phyloP scores from a whole-genome alignment of 2,113 vertebrate genomes.

The Corythaixoides concolor region DNA sequence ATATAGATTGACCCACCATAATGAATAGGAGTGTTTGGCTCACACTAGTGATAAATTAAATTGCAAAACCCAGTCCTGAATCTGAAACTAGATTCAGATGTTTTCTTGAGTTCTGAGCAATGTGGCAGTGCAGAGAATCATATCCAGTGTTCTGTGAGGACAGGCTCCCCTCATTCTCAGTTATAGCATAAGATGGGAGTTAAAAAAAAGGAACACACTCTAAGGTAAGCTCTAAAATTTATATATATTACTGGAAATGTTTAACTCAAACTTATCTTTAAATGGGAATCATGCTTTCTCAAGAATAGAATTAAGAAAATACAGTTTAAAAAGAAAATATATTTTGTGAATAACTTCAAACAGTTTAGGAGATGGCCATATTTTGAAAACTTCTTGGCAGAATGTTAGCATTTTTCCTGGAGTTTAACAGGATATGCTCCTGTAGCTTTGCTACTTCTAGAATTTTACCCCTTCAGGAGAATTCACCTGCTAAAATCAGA shows the following conservation, averaged over 20 bases:
- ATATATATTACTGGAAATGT: background rate
- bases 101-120: background rate
- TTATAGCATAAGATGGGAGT: background rate
- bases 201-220: background rate
- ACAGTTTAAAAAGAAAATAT: background rate
- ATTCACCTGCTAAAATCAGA: background rate
- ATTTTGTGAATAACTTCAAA: background rate
- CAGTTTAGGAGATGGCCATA: background rate
- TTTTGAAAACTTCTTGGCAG: background rate
- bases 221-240: background rate
- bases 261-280: background rate
- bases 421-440: background rate
- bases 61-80: background rate
- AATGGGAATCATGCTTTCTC: background rate
- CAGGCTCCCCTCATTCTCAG: background rate
- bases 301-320: background rate
- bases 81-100: background rate
- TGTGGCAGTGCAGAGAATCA: background rate
- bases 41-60: background rate
- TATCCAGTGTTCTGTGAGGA: background rate
- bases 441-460: background rate
- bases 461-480: background rate
- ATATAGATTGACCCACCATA: background rate
- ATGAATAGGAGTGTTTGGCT: background rate
- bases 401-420: background rate